Evolutionary conservation across 2,797 vertebrate genomes (phyloP).

Genomic region (Heteromormyrus szaboi): DNA sequence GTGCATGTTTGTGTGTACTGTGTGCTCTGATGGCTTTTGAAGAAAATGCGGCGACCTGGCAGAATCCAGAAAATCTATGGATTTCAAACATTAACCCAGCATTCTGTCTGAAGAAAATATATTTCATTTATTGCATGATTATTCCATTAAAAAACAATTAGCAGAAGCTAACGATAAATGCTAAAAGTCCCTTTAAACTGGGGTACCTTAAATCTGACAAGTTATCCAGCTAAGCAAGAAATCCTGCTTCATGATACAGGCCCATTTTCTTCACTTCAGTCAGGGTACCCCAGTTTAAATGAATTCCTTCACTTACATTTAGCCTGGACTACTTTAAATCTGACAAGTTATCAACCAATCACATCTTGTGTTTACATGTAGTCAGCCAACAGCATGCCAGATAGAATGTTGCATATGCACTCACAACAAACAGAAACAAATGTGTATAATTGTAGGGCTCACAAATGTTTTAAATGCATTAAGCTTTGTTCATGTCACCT

Average conservation of each 20-base stretch:
- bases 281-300: background rate
- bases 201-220: background rate
- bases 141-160: background rate
- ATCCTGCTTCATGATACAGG: background rate
- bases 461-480: background rate
- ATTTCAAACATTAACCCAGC: background rate
- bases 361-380: background rate
- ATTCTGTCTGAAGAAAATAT: background rate
- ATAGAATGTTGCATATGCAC: background rate
- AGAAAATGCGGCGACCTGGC: background rate
- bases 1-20: background rate
- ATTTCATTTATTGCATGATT: background rate
- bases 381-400: background rate
- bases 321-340: background rate
- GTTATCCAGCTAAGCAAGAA: background rate
- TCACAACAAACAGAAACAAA: background rate
- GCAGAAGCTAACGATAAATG: background rate
- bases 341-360: background rate
- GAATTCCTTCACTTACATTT: background rate
- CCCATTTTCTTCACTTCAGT: background rate
- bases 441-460: background rate
- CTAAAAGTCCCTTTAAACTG: background rate
- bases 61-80: background rate
- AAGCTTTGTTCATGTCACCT: background rate
- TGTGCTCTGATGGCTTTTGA: background rate